Conservation (phyloP, 2,113 vertebrate genomes). For the Indicator indicator region DNA sequence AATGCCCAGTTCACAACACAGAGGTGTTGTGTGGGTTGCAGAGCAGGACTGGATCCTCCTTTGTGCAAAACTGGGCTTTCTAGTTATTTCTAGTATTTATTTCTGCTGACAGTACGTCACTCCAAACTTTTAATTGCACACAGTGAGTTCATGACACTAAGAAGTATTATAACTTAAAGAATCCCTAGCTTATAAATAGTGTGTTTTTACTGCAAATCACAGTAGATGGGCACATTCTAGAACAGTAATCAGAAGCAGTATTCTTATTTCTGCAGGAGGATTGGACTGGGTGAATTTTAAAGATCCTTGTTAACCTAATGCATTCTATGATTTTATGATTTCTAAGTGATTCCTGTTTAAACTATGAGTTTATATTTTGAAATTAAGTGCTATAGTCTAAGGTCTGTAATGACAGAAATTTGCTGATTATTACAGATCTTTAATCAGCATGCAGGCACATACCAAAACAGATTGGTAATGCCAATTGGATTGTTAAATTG, state of each 20-base stretch:
- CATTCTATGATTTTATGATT: too few species aligned
- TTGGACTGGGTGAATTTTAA: too few species aligned
- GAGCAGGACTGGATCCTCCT: background rate
- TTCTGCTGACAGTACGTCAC: background rate
- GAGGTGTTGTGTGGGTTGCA: background rate
- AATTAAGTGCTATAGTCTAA: background rate
- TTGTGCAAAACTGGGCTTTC: background rate
- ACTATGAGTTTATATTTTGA: background rate
- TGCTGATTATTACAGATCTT: constrained; percentile 41
- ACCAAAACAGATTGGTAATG: constrained; percentile 24
- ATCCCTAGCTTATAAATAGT: background rate
- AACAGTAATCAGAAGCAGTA: background rate
- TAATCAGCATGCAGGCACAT: background rate
- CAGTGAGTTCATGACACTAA: background rate
- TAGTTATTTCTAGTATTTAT: background rate
- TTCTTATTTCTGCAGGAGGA: background rate
- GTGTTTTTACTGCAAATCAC: background rate
- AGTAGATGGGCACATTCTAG: background rate
- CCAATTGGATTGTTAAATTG: background rate
- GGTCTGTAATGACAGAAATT: constrained; percentile 1
- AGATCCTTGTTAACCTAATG: too few species aligned
- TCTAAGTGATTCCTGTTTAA: background rate
- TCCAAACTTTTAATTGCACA: background rate
- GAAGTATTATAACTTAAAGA: background rate
- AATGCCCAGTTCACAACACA: background rate